These are phyloP conservation scores for Myopa tessellatipennis DNA, from an alignment of 2,888 invertebrate species.

Conservation along the genomic window DNA sequence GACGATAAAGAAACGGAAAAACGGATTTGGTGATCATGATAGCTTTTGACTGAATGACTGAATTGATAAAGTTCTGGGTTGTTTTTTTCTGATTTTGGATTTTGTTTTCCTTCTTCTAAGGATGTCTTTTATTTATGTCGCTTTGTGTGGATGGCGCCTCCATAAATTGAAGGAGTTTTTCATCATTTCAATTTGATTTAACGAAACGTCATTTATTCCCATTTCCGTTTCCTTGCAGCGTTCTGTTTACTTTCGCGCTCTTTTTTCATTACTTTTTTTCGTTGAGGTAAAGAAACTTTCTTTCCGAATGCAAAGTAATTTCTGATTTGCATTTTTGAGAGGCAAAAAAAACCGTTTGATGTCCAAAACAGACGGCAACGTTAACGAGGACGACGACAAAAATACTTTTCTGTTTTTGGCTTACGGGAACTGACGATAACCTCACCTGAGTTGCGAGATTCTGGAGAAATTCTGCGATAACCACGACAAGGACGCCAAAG, in stretches of 20 bases:
- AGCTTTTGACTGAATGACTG: no score
- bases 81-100: not conserved
- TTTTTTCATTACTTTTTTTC: not conserved
- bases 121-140: not conserved
- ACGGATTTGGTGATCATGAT: not conserved
- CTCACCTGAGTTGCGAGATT: not conserved
- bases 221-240: slow-evolving; percentile 9
- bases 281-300: not conserved
- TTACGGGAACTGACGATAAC: not conserved
- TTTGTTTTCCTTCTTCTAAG: not conserved
- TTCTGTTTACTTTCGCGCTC: not conserved
- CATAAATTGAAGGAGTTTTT: slow-evolving; percentile 9
- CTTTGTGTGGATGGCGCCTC: not conserved
- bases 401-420: not conserved
- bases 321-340: not conserved
- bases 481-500: not conserved
- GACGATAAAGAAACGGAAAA: no score
- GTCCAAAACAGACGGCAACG: not conserved
- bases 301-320: not conserved
- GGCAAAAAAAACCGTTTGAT: not conserved
- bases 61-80: not conserved
- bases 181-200: slow-evolving; percentile 27
- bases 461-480: not conserved
- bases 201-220: slow-evolving; percentile 25
- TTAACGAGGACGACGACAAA: not conserved